Percentiles rank a stretch among this genome's conserved stretches.
Evolutionary conservation across 2,888 invertebrate genomes (phyloP).

Genomic region (Gymnocheta viridis): DNA sequence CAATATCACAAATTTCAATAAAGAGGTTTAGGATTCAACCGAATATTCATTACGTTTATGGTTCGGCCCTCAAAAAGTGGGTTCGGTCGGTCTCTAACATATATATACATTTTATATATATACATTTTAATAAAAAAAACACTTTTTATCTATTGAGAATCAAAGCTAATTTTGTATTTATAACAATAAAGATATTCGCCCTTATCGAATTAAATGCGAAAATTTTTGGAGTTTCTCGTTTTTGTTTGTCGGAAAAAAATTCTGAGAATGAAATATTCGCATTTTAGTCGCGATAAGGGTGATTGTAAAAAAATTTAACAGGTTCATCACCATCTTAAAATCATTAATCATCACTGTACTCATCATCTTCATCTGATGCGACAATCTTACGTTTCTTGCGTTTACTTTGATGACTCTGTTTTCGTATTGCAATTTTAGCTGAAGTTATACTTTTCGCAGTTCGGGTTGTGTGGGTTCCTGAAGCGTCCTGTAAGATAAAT

Average conservation of each 20-base stretch:
- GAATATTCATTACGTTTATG: too few species aligned
- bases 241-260: not conserved
- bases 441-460: conserved; percentile 43
- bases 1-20: too few species aligned
- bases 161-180: not conserved
- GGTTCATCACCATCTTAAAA: conserved; percentile 75
- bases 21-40: too few species aligned
- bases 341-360: conserved; percentile 84
- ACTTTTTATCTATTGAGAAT: too few species aligned
- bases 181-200: not conserved
- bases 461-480: conserved; percentile 72
- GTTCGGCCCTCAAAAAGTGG: too few species aligned
- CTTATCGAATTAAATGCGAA: not conserved
- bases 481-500: conserved; percentile 64
- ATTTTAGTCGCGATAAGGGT: not conserved
- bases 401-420: conserved; percentile 74
- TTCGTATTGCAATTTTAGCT: conserved; percentile 71
- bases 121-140: too few species aligned
- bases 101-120: too few species aligned
- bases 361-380: conserved; percentile 85
- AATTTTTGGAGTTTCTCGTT: not conserved
- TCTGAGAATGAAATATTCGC: not conserved
- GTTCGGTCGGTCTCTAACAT: too few species aligned
- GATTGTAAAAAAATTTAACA: not conserved
- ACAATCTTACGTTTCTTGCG: conserved; percentile 84